Base-by-base conservation (phyloP, 2,797 vertebrate species). In the Bryconaethiops microstoma region DNA sequence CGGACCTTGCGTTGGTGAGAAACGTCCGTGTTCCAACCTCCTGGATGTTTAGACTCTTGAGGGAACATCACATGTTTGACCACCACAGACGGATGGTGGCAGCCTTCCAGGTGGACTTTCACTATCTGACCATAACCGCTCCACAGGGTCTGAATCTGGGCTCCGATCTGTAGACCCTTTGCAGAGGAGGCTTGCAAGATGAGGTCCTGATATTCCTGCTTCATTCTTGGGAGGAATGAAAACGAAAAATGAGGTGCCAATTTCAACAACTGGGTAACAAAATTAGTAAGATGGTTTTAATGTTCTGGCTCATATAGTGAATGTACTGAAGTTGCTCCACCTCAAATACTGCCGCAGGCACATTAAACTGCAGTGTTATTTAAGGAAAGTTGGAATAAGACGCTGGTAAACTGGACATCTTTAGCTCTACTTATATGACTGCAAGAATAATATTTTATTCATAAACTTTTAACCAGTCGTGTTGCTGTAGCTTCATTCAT, bases 101-200 rank as follows among this genome's bases (percentile, higher is more conserved):
- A 85, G 84, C 91, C 92, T 35, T 91, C 78, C 86, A 95, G 82
- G 76, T 93, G 91, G 45, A 95, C 84, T 59, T 93, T 81, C 19
- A 93, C 84, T 3, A 95, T 93, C 87, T 93, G 88, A 1, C 94
- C 94, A 4, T 95, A 95, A 0, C 94, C 93, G 45, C 94, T 92
- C 94, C 94, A 95, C 81, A 95, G 85, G 0, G 90, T 92, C 87
- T 95, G 94, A 86, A 95, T 93, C 42, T 82, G 89, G 3, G 78
- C 77, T 0, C 92, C 93, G 0, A 90, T 85, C 0, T 68, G 87
- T 0, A 95, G 85, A 0, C 90, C 85, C 0, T 89, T 86, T 0
- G 94, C 94, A 0, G 89, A 88, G 0, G 91, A 93, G 0, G 88
- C 90, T 87, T 86, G 87, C 64, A 94, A 79, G 83, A 95, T 68